Percentiles rank a stretch among this genome's conserved stretches.
These are phyloP conservation scores for Platygyra sinensis DNA, from an alignment of 64 coral and sea anemone species.

Conservation along the genomic window DNA sequence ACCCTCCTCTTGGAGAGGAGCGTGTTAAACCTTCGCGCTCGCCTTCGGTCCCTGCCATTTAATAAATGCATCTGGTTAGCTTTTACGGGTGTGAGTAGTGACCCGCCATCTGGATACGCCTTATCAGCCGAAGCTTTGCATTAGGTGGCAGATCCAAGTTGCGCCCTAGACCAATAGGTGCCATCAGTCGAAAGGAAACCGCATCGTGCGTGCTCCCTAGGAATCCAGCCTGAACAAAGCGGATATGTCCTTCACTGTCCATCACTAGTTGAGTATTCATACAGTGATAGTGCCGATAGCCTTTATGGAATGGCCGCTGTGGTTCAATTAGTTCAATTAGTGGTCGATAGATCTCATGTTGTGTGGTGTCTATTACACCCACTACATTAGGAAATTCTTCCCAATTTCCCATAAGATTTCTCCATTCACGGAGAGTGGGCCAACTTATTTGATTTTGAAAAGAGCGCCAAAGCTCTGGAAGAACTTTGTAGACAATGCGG, in stretches of 20 bases:
- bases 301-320: neutral
- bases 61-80: no score
- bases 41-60: no score
- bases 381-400: slow-evolving; percentile 13
- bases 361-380: neutral
- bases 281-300: slow-evolving; percentile 27
- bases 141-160: neutral
- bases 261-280: slow-evolving; percentile 25
- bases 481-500: neutral
- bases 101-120: no score
- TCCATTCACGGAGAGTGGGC: slow-evolving; percentile 7
- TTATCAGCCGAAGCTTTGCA: neutral
- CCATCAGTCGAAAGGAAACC: slow-evolving; percentile 1
- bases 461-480: slow-evolving; percentile 29
- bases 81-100: no score
- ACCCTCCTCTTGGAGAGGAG: no score
- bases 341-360: neutral
- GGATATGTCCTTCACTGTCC: slow-evolving; percentile 11
- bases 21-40: no score
- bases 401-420: slow-evolving; percentile 33
- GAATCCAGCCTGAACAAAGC: slow-evolving; percentile 19
- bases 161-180: slow-evolving; percentile 10
- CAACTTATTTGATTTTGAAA: slow-evolving; percentile 33
- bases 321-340: slow-evolving; percentile 12
- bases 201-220: slow-evolving; percentile 29